Evolutionary conservation across 2,113 vertebrate genomes (phyloP), one percentile per base, ranked within the genome.

Genomic region (Galbula dea): DNA sequence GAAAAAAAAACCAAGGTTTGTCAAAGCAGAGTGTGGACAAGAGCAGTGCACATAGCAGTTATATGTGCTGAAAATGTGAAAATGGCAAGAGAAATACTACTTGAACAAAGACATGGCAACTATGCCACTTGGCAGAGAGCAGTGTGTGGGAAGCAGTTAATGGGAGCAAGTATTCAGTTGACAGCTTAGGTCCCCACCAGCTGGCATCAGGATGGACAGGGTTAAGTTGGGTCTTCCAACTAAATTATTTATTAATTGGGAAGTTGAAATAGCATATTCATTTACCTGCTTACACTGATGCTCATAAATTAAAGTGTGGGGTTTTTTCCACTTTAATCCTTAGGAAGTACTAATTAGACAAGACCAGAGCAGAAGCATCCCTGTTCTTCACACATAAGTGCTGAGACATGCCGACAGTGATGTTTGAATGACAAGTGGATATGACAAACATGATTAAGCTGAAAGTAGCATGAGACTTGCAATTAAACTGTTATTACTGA

Each of bases 391-490:
- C 79, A 4, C 57, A 12, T 67, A 23, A 83, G 88, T 95, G 90
- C 79, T 72, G 43, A 86, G 89, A 81, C 27, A 16, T 51, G 71
- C 61, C 0, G 3, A 75, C 69, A 74, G 58, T 65, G 76, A 91
- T 89, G 82, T 51, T 32, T 96, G 95, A 94, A 78, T 89, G 92
- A 96, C 88, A 93, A 87, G 71, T 73, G 63, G 63, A 78, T 83
- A 93, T 72, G 71, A 84, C 87, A 89, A 61, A 90, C 87, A 85
- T 73, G 82, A 88, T 92, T 91, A 83, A 57, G 77, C 59, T 89
- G 73, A 54, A 88, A 89, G 73, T 49, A 86, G 72, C 2, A 0
- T 34, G 65, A 84, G 45, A 55, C 57, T 58, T 63, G 62, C 72
- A 94, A 82, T 95, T 94, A 84, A 84, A 66, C 49, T 82, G 61